These are phyloP conservation scores for Synanceia verrucosa DNA, from an alignment of 2,797 vertebrate species.

Conservation along the genomic window DNA sequence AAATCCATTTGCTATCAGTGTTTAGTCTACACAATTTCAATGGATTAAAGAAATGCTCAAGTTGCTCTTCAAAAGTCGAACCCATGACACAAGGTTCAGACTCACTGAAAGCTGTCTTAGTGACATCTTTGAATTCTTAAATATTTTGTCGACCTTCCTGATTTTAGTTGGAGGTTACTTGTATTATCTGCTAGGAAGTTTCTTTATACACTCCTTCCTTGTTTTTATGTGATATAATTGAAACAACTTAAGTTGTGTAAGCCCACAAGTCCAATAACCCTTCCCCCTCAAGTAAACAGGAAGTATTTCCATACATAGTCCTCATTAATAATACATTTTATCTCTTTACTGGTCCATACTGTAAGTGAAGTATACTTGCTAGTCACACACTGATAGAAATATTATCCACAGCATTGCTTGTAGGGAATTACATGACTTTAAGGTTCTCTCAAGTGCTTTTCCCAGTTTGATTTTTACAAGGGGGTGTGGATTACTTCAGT, in stretches of 20 bases:
- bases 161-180: not conserved
- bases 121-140: not conserved
- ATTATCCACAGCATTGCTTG: not conserved
- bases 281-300: not conserved
- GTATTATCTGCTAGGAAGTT: not conserved
- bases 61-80: not conserved
- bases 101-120: not conserved
- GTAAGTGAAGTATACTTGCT: not conserved
- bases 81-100: not conserved
- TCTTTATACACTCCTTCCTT: not conserved
- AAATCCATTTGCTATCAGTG: too few relatives aligned
- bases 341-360: not conserved
- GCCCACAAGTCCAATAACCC: not conserved
- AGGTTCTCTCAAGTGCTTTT: constrained; percentile 30
- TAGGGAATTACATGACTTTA: constrained; percentile 28
- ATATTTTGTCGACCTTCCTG: not conserved
- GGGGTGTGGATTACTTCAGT: constrained; percentile 67
- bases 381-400: not conserved
- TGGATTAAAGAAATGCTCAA: not conserved
- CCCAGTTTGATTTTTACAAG: constrained; percentile 49
- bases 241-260: not conserved
- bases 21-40: too few relatives aligned
- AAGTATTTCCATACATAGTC: not conserved
- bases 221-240: not conserved
- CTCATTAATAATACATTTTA: constrained; percentile 15